Evolutionary conservation across 1,140 invertebrate genomes (phyloP).

Genomic region (Drosophila navojoa): DNA sequence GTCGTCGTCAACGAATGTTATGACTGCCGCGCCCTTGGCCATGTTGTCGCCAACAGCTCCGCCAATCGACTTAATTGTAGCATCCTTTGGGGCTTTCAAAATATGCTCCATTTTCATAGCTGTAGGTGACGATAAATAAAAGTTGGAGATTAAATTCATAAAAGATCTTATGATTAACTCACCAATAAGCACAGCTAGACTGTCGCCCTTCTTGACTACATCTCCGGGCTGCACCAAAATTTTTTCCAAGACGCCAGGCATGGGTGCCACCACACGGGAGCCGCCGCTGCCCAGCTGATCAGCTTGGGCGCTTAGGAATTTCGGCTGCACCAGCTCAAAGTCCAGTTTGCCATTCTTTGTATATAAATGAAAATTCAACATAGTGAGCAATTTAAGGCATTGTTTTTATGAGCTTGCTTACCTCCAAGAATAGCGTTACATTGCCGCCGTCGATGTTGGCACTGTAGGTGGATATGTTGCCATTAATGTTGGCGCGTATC

Average conservation of each 20-base stretch:
- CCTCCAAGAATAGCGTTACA: slow-evolving; percentile 86
- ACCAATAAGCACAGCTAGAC: slow-evolving; percentile 90
- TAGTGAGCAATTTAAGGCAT: background rate
- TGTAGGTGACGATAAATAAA: slow-evolving; percentile 6
- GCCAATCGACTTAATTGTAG: slow-evolving; percentile 89
- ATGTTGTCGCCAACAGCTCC: slow-evolving; percentile 93
- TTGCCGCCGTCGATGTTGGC: slow-evolving; percentile 85
- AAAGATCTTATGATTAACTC: background rate
- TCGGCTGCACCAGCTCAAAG: slow-evolving; percentile 80
- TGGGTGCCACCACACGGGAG: slow-evolving; percentile 88
- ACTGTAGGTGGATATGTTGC: slow-evolving; percentile 84
- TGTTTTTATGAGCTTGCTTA: slow-evolving; percentile 56
- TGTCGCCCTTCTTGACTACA: slow-evolving; percentile 89
- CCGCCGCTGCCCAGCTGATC: slow-evolving; percentile 71
- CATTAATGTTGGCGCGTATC: slow-evolving; percentile 84
- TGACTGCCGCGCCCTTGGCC: slow-evolving; percentile 88
- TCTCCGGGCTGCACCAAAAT: slow-evolving; percentile 92
- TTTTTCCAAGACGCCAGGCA: slow-evolving; percentile 98
- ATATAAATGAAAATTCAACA: background rate
- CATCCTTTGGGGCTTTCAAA: slow-evolving; percentile 91
- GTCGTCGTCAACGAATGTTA: slow-evolving; percentile 84
- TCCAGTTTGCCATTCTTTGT: slow-evolving; percentile 65
- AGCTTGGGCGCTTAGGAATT: slow-evolving; percentile 83
- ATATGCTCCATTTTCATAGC: slow-evolving; percentile 99
- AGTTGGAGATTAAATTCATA: background rate